phyloP scores from a whole-genome alignment of 2,797 vertebrate genomes.

The Crenichthys baileyi region DNA sequence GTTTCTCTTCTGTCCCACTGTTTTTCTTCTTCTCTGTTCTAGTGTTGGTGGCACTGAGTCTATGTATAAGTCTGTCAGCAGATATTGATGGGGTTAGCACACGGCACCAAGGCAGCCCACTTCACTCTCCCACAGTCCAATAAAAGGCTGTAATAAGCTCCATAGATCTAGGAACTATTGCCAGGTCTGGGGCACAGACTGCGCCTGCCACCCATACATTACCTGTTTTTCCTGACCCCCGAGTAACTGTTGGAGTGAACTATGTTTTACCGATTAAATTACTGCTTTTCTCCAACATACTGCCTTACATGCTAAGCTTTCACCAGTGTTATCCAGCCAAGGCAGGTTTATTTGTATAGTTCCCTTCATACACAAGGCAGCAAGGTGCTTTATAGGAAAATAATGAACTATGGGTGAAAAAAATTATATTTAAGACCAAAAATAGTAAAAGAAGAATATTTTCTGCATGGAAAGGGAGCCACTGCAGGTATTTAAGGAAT shows the following conservation, averaged over 20 bases:
- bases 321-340: background rate
- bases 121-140: constrained; percentile 49
- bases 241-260: constrained; percentile 26
- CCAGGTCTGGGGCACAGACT: constrained; percentile 27
- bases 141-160: constrained; percentile 56
- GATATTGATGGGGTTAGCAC: constrained; percentile 60
- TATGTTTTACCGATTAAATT: constrained; percentile 27
- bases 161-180: constrained; percentile 43
- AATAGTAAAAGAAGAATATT: background rate
- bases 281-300: constrained; percentile 25
- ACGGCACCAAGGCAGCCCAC: constrained; percentile 56
- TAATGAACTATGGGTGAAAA: background rate
- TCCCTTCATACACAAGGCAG: background rate
- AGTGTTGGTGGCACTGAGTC: constrained; percentile 29
- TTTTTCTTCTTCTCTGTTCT: constrained; percentile 26
- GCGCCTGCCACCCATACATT: constrained; percentile 31
- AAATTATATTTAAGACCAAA: background rate
- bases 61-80: constrained; percentile 45
- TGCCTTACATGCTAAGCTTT: constrained; percentile 14
- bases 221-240: constrained; percentile 14
- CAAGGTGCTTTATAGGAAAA: background rate
- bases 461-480: background rate
- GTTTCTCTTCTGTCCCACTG: constrained; percentile 13
- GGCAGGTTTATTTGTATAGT: background rate
- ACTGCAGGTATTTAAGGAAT: background rate